These are phyloP conservation scores for Neoascia interrupta DNA, from an alignment of 2,888 invertebrate genomes.

Conservation along the genomic window DNA sequence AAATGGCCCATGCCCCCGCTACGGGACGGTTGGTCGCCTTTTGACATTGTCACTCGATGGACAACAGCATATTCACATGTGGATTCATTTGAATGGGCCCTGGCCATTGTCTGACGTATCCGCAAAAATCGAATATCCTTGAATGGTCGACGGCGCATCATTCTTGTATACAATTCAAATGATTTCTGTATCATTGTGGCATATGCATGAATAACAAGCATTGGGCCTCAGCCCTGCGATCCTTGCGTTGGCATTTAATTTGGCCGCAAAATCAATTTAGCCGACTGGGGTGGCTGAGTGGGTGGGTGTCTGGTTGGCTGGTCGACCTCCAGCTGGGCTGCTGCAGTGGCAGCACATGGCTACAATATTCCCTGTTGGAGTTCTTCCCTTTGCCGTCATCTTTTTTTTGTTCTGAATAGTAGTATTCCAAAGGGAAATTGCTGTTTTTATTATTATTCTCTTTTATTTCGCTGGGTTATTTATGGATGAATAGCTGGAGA, in stretches of 20 bases:
- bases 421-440: conserved; percentile 55
- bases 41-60: conserved; percentile 35
- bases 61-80: conserved; percentile 15
- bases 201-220: conserved; percentile 58
- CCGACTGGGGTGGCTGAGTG: conserved; percentile 37
- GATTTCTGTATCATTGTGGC: conserved; percentile 65
- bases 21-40: neutral
- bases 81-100: neutral
- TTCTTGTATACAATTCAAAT: conserved; percentile 64
- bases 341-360: conserved; percentile 30
- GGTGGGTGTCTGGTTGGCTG: conserved; percentile 33
- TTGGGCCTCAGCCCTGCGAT: neutral
- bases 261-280: conserved; percentile 68
- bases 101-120: conserved; percentile 53
- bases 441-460: conserved; percentile 57
- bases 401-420: conserved; percentile 18
- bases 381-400: conserved; percentile 1
- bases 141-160: conserved; percentile 54
- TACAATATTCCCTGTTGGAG: conserved; percentile 17
- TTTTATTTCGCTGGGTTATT: conserved; percentile 59
- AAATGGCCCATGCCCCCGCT: neutral
- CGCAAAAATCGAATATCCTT: conserved; percentile 68
- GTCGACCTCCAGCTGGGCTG: conserved; percentile 36
- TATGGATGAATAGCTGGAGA: conserved; percentile 50
- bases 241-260: conserved; percentile 59